These are phyloP conservation scores for Sylvicola cinctus DNA, from an alignment of 2,888 invertebrate genomes.

Conservation along the genomic window DNA sequence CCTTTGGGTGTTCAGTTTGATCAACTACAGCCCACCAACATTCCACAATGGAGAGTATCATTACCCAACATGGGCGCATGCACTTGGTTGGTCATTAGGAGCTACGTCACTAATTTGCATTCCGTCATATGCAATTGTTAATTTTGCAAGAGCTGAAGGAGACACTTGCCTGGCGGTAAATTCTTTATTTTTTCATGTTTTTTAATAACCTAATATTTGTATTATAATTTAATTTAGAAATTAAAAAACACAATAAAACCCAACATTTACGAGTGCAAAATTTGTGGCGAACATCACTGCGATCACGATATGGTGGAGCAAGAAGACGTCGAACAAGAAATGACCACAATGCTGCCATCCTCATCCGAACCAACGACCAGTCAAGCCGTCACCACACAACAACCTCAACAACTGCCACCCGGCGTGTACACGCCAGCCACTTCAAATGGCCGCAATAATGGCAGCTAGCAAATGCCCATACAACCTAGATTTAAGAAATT, in stretches of 20 bases:
- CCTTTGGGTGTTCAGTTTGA: constrained; percentile 72
- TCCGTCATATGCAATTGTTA: constrained; percentile 58
- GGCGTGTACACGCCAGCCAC: no score
- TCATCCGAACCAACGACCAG: no score
- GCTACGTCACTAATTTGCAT: constrained; percentile 67
- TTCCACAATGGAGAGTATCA: constrained; percentile 59
- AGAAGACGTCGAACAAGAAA: constrained; percentile 26
- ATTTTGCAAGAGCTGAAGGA: constrained; percentile 49
- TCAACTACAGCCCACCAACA: constrained; percentile 69
- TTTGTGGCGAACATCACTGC: constrained; percentile 59
- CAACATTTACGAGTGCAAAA: constrained; percentile 49
- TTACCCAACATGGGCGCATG: constrained; percentile 72
- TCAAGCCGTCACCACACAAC: no score
- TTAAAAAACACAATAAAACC: constrained; percentile 52
- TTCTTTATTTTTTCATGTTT: constrained; percentile 1
- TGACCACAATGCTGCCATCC: constrained; percentile 14
- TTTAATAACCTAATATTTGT: constrained; percentile 1
- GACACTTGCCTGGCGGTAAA: constrained; percentile 47
- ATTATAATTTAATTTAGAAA: constrained; percentile 37
- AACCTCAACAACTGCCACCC: no score
- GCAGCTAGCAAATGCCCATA: no score
- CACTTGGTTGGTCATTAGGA: constrained; percentile 71
- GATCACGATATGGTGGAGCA: constrained; percentile 37
- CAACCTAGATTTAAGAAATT: no score
- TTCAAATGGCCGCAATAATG: no score